phyloP scores from a whole-genome alignment of 2,797 vertebrate species.

The Paedocypris micromegethes region DNA sequence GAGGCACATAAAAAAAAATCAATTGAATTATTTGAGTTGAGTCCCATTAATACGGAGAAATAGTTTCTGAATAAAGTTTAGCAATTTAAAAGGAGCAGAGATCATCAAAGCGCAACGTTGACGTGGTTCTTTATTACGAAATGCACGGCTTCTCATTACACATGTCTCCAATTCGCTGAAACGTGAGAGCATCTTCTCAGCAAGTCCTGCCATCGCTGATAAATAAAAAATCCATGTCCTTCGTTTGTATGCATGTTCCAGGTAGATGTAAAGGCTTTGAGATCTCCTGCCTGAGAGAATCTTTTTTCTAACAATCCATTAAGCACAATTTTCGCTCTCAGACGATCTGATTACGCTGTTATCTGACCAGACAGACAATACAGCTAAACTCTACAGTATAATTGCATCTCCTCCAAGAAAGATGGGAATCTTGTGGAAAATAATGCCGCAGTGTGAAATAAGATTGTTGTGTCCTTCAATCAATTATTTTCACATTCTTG shows the following conservation, averaged over 20 bases:
- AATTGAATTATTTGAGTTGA: constrained; percentile 12
- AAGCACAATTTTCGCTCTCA: constrained; percentile 26
- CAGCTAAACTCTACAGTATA: neutral
- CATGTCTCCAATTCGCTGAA: neutral
- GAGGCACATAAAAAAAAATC: constrained; percentile 14
- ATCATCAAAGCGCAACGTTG: too few species aligned
- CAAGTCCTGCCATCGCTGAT: constrained; percentile 5
- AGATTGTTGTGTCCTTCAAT: neutral
- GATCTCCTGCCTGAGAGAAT: constrained; percentile 36
- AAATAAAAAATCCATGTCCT: neutral
- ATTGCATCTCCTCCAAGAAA: neutral
- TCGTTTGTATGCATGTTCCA: constrained; percentile 22
- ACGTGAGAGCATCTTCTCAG: neutral
- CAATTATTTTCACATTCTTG: neutral
- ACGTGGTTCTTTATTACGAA: neutral
- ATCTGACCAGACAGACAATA: neutral
- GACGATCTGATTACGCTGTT: constrained; percentile 23
- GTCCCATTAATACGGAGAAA: neutral
- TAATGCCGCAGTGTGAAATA: too few species aligned
- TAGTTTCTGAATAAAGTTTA: constrained; percentile 10
- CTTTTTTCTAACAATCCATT: constrained; percentile 41
- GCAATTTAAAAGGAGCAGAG: too few species aligned
- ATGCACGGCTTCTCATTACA: neutral
- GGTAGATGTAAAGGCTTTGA: constrained; percentile 2
- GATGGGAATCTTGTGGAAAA: too few species aligned